Evolutionary conservation across 1,140 invertebrate species (phyloP).

Genomic region (Tetragonula clypearis): DNA sequence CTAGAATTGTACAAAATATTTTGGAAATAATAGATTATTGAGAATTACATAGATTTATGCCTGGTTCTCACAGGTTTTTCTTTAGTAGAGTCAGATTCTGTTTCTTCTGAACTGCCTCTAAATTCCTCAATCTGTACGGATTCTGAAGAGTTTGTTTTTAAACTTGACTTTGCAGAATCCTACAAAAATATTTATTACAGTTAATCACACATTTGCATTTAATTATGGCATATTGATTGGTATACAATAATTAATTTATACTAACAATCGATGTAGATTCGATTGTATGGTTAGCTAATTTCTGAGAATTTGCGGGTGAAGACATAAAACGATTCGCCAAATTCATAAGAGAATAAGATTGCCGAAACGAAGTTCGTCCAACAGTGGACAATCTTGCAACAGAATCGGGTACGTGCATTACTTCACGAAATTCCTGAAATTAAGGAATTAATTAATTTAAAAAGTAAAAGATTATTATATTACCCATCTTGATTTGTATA

Average conservation of each 20-base stretch:
- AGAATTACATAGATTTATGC: constrained; percentile 70
- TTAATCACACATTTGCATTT: neutral
- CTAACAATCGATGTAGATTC: constrained; percentile 50
- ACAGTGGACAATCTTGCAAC: constrained; percentile 79
- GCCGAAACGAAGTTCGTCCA: constrained; percentile 79
- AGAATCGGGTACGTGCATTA: constrained; percentile 82
- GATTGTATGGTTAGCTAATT: constrained; percentile 48
- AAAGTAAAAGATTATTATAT: neutral
- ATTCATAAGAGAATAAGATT: constrained; percentile 82
- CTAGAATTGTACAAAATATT: constrained; percentile 62
- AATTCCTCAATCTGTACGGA: constrained; percentile 77
- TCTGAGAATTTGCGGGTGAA: constrained; percentile 67
- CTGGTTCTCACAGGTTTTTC: constrained; percentile 75
- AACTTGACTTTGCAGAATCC: constrained; percentile 72
- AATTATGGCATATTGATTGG: neutral
- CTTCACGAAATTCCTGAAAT: constrained; percentile 84
- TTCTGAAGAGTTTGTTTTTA: constrained; percentile 73
- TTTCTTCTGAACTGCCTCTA: constrained; percentile 71
- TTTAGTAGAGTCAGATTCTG: constrained; percentile 71
- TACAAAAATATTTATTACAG: constrained; percentile 44
- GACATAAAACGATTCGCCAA: constrained; percentile 77
- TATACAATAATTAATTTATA: constrained; percentile 47
- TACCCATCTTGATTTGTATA: neutral
- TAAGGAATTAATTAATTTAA: constrained; percentile 20
- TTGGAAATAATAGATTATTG: constrained; percentile 34